These are phyloP conservation scores for Vanessa cardui DNA, from an alignment of 2,888 invertebrate genomes.

Conservation along the genomic window DNA sequence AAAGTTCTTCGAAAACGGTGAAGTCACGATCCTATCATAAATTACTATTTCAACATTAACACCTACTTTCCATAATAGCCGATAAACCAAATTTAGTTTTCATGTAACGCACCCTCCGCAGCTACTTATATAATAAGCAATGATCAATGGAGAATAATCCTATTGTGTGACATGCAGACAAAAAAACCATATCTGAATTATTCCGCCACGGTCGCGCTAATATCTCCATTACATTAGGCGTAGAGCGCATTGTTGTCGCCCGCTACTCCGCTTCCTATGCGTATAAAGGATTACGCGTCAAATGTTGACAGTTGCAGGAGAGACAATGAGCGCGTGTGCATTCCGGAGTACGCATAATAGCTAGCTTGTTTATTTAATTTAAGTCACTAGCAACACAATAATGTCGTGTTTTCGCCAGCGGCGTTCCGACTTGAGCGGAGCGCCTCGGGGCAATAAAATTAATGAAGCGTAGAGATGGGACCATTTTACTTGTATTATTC, in stretches of 20 bases:
- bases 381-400: conserved; percentile 78
- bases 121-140: conserved; percentile 82
- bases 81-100: conserved; percentile 83
- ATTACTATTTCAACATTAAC: conserved; percentile 78
- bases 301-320: conserved; percentile 77
- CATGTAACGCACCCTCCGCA: conserved; percentile 79
- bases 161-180: conserved; percentile 73
- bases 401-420: conserved; percentile 77
- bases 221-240: conserved; percentile 79
- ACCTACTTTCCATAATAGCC: conserved; percentile 83
- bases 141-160: conserved; percentile 83
- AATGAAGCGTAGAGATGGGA: conserved; percentile 83
- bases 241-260: conserved; percentile 62
- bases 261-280: conserved; percentile 32
- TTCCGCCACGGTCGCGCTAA: conserved; percentile 79
- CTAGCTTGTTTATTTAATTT: conserved; percentile 79
- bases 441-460: conserved; percentile 82
- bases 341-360: conserved; percentile 72
- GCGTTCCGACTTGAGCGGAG: conserved; percentile 71
- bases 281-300: conserved; percentile 74
- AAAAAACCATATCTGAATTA: conserved; percentile 80
- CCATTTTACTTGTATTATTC: conserved; percentile 84
- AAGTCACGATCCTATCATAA: conserved; percentile 78
- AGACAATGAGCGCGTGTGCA: conserved; percentile 71
- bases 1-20: conserved; percentile 61